Evolutionary conservation across 2,797 vertebrate genomes (phyloP).

Genomic region (Arnoldichthys spilopterus): DNA sequence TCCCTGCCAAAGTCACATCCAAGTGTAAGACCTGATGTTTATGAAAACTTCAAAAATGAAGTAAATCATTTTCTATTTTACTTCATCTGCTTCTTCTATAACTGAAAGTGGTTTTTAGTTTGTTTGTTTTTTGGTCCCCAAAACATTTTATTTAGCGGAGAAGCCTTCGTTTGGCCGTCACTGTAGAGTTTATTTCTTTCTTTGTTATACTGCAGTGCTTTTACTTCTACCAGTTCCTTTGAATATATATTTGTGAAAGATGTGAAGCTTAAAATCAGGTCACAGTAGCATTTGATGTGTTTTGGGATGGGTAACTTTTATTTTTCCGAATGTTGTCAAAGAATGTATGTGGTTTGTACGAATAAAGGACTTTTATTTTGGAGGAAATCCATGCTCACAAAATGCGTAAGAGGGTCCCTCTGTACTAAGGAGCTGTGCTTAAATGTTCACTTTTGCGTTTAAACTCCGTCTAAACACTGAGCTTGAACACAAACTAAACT

Average conservation of each 20-base stretch:
- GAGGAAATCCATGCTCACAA: constrained; percentile 45
- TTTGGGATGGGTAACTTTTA: constrained; percentile 62
- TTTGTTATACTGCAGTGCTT: constrained; percentile 59
- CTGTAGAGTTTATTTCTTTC: constrained; percentile 49
- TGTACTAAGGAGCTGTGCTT: too few species aligned
- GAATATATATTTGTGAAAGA: constrained; percentile 62
- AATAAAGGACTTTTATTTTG: constrained; percentile 79
- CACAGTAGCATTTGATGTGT: constrained; percentile 59
- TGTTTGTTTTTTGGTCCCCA: background rate
- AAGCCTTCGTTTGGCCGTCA: constrained; percentile 22
- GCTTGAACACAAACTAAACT: too few species aligned
- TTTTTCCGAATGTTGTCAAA: constrained; percentile 66
- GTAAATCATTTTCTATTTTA: constrained; percentile 59
- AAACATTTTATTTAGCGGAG: constrained; percentile 8
- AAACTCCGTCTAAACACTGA: too few species aligned
- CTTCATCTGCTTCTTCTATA: constrained; percentile 14
- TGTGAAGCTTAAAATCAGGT: constrained; percentile 63
- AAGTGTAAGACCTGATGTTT: constrained; percentile 38
- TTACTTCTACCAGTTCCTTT: constrained; percentile 67
- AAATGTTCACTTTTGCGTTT: too few species aligned
- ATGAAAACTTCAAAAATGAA: constrained; percentile 16
- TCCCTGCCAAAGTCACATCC: constrained; percentile 10
- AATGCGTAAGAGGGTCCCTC: background rate
- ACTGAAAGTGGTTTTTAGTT: constrained; percentile 7
- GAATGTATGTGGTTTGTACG: constrained; percentile 74